Evolutionary conservation across 2,113 vertebrate species (phyloP), one percentile per base, ranked within the genome.

Genomic region (Rhodinocichla rosea): DNA sequence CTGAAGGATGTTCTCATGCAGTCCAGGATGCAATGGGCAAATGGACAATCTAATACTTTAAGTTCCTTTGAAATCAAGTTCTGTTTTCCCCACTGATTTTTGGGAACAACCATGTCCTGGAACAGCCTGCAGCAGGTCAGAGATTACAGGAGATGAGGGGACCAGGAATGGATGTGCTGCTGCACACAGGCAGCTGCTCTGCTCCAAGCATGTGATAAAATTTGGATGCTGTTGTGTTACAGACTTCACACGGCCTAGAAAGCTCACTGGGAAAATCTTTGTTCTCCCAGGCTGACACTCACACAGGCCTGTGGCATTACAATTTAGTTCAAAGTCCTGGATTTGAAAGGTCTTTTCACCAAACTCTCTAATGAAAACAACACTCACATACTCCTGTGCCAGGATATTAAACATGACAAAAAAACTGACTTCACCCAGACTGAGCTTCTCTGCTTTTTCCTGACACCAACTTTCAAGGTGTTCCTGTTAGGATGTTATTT

Each of bases 301-400:
- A 73, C n/a, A 22, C 21, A 2, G 68, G 76, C 68, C 83, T 50
- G 47, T 69, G 73, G 55, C 64, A 89, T 19, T 17, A 79, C 42
- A 63, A 11, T 40, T 59, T 10, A 84, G 24, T 83, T 84, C 74
- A 71, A 87, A 96, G 91, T 84, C 87, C 60, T 74, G 11, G 5
- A 78, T 84, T 59, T 78, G 81, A 95, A 89, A 82, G 81, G 71
- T 73, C 79, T 86, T 80, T 88, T 83, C 82, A 87, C 62, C 75
- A 42, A 56, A 59, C 20, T 45, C 83, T 77, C 50, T 70, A 70
- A 67, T 20, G 59, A 83, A 71, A 90, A 74, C 76, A 93, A 65
- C 13, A 14, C 40, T 78, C 80, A 80, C 0, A 0, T 68, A 53
- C 33, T 77, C 17, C 79, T 49, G 37, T 32, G 75, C 77, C 86